phyloP scores from a whole-genome alignment of 1,140 invertebrate genomes.

The Nephila pilipes region DNA sequence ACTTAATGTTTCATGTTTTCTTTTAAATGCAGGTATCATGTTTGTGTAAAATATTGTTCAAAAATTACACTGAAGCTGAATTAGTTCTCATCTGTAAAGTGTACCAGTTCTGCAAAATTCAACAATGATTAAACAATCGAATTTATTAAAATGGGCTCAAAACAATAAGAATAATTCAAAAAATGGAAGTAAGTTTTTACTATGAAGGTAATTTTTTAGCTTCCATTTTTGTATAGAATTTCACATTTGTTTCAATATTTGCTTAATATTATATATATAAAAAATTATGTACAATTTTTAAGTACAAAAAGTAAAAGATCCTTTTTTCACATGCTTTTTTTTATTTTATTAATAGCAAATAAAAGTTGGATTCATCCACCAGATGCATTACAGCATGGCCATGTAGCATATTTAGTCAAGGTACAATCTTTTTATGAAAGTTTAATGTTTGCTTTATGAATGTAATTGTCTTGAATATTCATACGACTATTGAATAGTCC shows the following conservation, averaged over 20 bases:
- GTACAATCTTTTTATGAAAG: slow-evolving; percentile 82
- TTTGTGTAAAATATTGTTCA: not conserved
- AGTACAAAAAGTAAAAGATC: not conserved
- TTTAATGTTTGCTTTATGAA: too few species aligned
- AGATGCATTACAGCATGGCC: slow-evolving; percentile 94
- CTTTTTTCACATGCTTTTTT: not conserved
- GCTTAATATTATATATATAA: not conserved
- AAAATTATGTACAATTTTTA: not conserved
- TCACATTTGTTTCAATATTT: not conserved
- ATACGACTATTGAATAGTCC: too few species aligned
- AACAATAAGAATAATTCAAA: slow-evolving; percentile 82
- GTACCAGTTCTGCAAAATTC: slow-evolving; percentile 11
- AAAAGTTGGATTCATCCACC: slow-evolving; percentile 96
- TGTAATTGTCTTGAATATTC: too few species aligned
- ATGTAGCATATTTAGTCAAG: slow-evolving; percentile 98
- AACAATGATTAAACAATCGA: slow-evolving; percentile 84
- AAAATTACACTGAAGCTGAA: too few species aligned
- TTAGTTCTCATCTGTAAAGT: too few species aligned
- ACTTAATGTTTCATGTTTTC: not conserved
- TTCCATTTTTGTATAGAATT: not conserved
- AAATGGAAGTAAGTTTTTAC: slow-evolving; percentile 59
- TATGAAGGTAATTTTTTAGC: too few species aligned
- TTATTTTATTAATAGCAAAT: slow-evolving; percentile 81
- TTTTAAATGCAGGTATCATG: not conserved
- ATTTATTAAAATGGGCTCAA: slow-evolving; percentile 84